Conservation (phyloP, 2,113 vertebrate genomes). For the Pedionomus torquatus region DNA sequence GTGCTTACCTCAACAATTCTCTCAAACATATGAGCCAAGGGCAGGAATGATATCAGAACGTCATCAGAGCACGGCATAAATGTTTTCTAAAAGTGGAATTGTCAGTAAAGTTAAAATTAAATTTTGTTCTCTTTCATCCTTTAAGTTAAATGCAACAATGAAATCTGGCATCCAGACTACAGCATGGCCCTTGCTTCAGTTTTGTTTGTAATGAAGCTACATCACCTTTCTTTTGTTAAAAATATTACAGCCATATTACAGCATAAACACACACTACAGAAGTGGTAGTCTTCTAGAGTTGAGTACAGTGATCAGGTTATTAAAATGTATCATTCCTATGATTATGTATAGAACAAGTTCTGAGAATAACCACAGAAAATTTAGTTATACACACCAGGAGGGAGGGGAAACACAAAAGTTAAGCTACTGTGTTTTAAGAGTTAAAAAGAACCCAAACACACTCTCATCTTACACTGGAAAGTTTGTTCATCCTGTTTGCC, state of each 20-base stretch:
- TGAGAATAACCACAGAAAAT: neutral
- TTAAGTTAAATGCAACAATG: neutral
- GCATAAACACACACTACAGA: neutral
- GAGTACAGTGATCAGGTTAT: neutral
- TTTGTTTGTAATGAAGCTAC: neutral
- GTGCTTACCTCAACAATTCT: constrained; percentile 89
- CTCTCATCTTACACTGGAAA: neutral
- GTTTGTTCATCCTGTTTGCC: neutral
- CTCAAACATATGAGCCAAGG: constrained; percentile 98
- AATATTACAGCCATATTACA: neutral
- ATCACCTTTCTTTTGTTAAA: neutral
- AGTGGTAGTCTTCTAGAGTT: neutral
- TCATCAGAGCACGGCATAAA: constrained; percentile 77
- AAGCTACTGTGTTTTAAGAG: neutral
- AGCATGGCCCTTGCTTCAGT: neutral
- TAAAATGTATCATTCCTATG: neutral
- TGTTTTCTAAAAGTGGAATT: constrained; percentile 74
- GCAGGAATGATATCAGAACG: constrained; percentile 92
- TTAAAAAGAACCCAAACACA: too few relatives aligned
- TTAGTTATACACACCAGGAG: neutral
- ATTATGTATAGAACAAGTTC: neutral
- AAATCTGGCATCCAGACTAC: neutral
- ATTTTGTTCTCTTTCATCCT: neutral
- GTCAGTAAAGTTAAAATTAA: neutral
- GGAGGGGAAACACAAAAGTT: neutral